These are phyloP conservation scores for Paraplagusia blochii DNA, from an alignment of 2,113 vertebrate genomes.

Conservation along the genomic window DNA sequence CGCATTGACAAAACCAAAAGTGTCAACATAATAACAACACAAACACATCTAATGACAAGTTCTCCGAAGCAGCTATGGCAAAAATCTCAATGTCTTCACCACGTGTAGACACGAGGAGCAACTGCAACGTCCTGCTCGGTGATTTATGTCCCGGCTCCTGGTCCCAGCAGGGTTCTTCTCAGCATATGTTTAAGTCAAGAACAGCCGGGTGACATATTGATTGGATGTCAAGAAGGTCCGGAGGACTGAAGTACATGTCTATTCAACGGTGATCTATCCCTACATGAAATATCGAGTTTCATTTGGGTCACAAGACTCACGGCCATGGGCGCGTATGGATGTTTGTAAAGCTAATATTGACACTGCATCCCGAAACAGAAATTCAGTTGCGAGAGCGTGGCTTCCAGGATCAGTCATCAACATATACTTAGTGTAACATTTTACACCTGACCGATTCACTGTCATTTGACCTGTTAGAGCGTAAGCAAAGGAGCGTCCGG, in stretches of 20 bases:
- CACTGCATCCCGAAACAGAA: too few species aligned
- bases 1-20: conserved; percentile 29
- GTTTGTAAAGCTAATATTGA: too few species aligned
- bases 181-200: conserved; percentile 57
- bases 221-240: conserved; percentile 45
- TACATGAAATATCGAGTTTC: conserved; percentile 58
- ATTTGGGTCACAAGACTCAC: conserved; percentile 37
- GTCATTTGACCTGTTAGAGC: conserved; percentile 24
- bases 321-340: too few species aligned
- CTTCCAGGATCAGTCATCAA: background rate
- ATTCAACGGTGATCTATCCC: conserved; percentile 59
- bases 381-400: too few species aligned
- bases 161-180: conserved; percentile 44
- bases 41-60: conserved; percentile 45
- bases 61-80: conserved; percentile 51
- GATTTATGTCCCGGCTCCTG: conserved; percentile 54
- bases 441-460: conserved; percentile 8
- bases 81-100: conserved; percentile 48
- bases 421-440: background rate
- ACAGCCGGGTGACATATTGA: conserved; percentile 71
- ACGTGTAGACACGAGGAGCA: conserved; percentile 48
- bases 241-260: conserved; percentile 43
- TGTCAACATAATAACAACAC: conserved; percentile 58
- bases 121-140: conserved; percentile 55
- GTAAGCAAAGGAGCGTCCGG: conserved; percentile 30